A percentile compares a stretch with the other conserved stretches of the same genome.
Evolutionary conservation across 2,888 invertebrate species (phyloP).

Genomic region (Bombylius discolor): DNA sequence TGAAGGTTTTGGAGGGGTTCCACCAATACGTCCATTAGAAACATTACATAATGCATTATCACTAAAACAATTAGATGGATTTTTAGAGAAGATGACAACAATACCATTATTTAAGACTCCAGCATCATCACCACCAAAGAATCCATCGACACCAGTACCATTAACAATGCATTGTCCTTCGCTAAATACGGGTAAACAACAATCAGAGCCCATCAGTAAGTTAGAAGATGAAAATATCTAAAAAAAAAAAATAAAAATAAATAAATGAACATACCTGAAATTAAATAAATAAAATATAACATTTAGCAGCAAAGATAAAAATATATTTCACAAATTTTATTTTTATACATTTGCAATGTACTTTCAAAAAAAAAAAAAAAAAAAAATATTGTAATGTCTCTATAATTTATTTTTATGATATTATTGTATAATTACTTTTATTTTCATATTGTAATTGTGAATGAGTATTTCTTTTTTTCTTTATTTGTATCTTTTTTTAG

Average conservation of each 20-base stretch:
- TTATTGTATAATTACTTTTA: no score
- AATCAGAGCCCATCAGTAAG: neutral
- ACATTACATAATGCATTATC: constrained; percentile 95
- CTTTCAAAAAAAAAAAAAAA: no score
- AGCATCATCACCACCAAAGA: constrained; percentile 55
- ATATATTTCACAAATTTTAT: no score
- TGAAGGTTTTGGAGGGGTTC: constrained; percentile 83
- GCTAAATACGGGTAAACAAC: neutral
- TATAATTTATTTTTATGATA: no score
- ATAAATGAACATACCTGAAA: neutral
- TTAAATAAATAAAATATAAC: no score
- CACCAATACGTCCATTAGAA: constrained; percentile 90
- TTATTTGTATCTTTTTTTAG: no score
- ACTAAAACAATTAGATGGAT: constrained; percentile 77
- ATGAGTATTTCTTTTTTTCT: no score
- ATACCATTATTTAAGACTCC: constrained; percentile 61
- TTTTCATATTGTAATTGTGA: no score
- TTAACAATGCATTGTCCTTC: constrained; percentile 24
- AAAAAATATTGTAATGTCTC: no score
- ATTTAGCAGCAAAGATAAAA: no score
- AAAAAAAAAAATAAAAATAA: neutral
- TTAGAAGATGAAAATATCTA: neutral
- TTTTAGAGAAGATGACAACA: constrained; percentile 74
- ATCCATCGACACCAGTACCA: constrained; percentile 43
- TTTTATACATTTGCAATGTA: no score